phyloP scores from a whole-genome alignment of 2,797 vertebrate genomes.

The Lagocephalus sceleratus region DNA sequence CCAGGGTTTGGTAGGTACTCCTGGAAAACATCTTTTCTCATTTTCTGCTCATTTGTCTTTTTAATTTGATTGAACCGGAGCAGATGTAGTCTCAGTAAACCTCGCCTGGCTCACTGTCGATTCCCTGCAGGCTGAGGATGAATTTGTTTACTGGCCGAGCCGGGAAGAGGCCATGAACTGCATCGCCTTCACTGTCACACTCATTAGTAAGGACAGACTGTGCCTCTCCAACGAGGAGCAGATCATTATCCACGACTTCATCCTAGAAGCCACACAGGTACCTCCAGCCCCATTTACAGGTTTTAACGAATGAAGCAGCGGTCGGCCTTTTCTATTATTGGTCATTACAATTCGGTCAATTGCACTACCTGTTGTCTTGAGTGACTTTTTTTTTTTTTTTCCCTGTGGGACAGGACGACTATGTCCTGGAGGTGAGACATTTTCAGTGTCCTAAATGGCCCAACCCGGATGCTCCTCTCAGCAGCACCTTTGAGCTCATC shows the following conservation, averaged over 20 bases:
- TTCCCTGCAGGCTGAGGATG: conserved; percentile 88
- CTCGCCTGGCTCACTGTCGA: neutral
- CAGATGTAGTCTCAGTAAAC: neutral
- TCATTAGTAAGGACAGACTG: conserved; percentile 98
- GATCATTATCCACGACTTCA: conserved; percentile 99
- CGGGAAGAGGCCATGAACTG: conserved; percentile 99
- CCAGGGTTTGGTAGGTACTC: conserved; percentile 87
- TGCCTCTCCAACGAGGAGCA: conserved; percentile 99
- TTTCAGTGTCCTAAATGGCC: conserved; percentile 99
- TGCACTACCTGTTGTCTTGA: neutral
- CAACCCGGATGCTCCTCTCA: conserved; percentile 93
- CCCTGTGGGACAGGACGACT: conserved; percentile 85
- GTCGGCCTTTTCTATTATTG: too few species aligned
- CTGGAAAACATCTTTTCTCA: too few species aligned
- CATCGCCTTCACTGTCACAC: conserved; percentile 97
- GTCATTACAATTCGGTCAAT: neutral
- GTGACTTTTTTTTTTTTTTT: neutral
- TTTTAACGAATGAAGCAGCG: too few species aligned
- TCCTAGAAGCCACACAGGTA: conserved; percentile 98
- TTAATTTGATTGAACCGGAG: neutral
- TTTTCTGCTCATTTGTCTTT: too few species aligned
- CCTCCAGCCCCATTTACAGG: neutral
- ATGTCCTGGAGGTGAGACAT: conserved; percentile 96
- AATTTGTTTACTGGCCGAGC: conserved; percentile 99
- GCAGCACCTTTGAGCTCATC: conserved; percentile 97